Base-by-base conservation (phyloP, 2,113 vertebrate genomes). In the Hystrix brachyura region DNA sequence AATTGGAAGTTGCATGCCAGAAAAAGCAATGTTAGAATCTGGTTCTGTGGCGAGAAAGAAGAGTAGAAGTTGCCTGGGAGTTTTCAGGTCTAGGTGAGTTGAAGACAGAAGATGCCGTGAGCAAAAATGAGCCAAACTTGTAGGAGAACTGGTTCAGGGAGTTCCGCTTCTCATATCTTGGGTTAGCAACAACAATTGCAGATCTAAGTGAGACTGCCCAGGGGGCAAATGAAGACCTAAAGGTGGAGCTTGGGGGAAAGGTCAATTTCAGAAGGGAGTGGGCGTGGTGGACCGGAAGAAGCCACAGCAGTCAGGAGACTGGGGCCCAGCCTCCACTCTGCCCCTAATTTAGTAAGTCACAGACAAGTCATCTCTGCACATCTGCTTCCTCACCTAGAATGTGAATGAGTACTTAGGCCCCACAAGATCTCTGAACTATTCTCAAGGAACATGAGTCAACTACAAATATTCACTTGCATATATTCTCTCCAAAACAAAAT, bases 71-170 rank as follows among this genome's bases (percentile, higher is more conserved):
- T 92, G n/a, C 34, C 76, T 51, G 53, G 55, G 65, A 84, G 60
- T 83, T 84, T 96, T 92, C 51, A 46, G 94, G 53, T n/a, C 48
- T 91, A 90, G 64, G 32, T 43, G 13, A 81, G 65, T 92, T 87
- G 48, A 79, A 87, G 46, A 94, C 91, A 88, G 82, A 92, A 71
- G 38, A 86, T 67, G 32, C 23, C 62, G 72, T 79, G 43, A 92
- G 87, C 27, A 96, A n/a, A 96, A 96, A 96, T 83, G 34, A 91
- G 79, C 38, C 79, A 96, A 80, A 86, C 15, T 43, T 27, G 60
- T 32, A 95, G 23, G 59, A 32, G 34, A 96, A 95, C 83, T 83
- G 29, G 71, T 82, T 89, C 15, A 59, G 60, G 25, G 29, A 86
- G 60, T 71, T 94, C 64, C 10, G 23, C 53, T 82, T 93, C 89